Conservation (phyloP, 2,888 invertebrate species). For the Coremacera marginata region DNA sequence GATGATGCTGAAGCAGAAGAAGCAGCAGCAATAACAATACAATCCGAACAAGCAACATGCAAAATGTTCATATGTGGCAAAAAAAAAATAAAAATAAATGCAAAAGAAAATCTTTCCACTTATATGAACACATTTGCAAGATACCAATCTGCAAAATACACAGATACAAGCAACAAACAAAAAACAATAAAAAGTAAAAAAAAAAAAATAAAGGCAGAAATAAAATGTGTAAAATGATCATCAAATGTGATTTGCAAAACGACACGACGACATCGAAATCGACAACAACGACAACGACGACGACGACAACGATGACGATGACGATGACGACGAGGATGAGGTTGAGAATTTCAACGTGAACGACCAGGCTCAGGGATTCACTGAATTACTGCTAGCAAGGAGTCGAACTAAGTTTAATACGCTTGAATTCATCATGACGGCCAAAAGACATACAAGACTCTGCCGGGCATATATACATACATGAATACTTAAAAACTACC, state of each 20-base stretch:
- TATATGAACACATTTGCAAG: constrained; percentile 17
- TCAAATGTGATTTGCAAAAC: constrained; percentile 34
- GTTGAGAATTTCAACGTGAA: neutral
- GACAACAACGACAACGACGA: neutral
- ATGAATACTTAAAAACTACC: neutral
- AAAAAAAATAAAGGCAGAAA: neutral
- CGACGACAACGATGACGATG: neutral
- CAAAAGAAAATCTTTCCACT: neutral
- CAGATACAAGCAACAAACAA: neutral
- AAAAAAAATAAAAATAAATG: neutral
- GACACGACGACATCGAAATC: neutral
- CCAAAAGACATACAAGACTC: neutral
- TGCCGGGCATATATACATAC: too few species aligned
- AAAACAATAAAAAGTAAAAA: neutral
- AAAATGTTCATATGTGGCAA: constrained; percentile 1
- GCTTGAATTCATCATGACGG: neutral
- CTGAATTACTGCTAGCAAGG: neutral
- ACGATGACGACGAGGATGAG: neutral
- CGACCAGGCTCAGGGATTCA: neutral
- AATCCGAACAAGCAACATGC: constrained; percentile 5
- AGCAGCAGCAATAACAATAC: neutral
- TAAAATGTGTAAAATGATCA: constrained; percentile 32
- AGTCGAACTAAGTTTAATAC: neutral
- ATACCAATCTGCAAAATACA: constrained; percentile 19
- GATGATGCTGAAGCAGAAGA: neutral